These are phyloP conservation scores for Caenorhabditis sulstoni DNA, from an alignment of 2,888 invertebrate genomes.

Conservation along the genomic window DNA sequence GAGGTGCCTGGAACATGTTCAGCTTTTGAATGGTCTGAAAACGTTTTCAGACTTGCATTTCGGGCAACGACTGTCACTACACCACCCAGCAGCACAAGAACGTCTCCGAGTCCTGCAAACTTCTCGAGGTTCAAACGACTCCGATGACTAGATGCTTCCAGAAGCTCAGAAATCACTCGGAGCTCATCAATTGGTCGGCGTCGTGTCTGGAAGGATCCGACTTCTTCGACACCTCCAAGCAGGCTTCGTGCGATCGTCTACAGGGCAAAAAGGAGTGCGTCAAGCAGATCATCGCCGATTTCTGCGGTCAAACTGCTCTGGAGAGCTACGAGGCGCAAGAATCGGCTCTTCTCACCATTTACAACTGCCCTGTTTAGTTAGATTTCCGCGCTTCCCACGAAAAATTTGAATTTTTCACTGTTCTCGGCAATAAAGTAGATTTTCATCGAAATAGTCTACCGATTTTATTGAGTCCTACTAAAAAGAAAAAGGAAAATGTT, in stretches of 20 bases:
- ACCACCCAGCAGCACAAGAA: not conserved
- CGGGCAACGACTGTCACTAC: not conserved
- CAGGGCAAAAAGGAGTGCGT: not conserved
- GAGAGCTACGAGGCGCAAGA: not conserved
- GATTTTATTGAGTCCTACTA: too few relatives aligned
- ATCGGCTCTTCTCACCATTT: too few relatives aligned
- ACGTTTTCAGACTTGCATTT: not conserved
- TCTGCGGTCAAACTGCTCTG: not conserved
- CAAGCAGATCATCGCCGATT: not conserved
- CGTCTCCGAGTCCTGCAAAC: not conserved
- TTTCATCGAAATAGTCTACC: too few relatives aligned
- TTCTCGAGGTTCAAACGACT: not conserved
- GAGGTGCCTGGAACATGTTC: too few relatives aligned
- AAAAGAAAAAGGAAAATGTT: too few relatives aligned
- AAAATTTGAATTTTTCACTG: too few relatives aligned
- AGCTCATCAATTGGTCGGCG: not conserved
- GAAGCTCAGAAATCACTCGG: not conserved
- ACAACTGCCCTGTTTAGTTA: too few relatives aligned
- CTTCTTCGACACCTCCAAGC: not conserved
- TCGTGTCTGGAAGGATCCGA: not conserved
- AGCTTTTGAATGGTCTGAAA: too few relatives aligned
- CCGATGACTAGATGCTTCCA: slow-evolving; percentile 1
- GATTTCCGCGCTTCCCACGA: too few relatives aligned
- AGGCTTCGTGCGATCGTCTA: not conserved
- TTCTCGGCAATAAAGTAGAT: too few relatives aligned